Evolutionary conservation across 2,797 vertebrate species (phyloP), one percentile per base, ranked within the genome.

Genomic region (Margarornis squamiger): DNA sequence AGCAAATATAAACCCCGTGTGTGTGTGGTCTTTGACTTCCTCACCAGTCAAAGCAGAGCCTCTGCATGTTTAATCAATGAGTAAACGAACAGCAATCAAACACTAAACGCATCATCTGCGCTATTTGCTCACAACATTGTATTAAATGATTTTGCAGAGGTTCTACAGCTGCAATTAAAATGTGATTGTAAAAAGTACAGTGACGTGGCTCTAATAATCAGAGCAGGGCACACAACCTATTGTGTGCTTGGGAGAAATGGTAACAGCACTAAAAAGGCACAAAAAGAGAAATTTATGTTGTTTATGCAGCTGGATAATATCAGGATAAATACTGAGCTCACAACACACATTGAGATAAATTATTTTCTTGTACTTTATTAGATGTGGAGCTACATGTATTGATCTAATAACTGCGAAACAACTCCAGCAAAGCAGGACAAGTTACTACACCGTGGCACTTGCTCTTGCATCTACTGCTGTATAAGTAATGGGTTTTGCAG

Each of bases 61-160:
- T 87, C 66, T 92, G 90, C 76, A 48, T n/a, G 73, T 93, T 92
- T 93, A 96, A 96, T 95, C 94, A 96, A 94, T 96, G 95, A 92
- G 41, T 70, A 93, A 95, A 93, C 94, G 32, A 90, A 93, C 32
- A 7, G 90, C 94, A 97, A 97, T 96, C 95, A 97, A 94, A 93
- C 5, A 26, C 95, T 95, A 93, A 96, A 92, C 1, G 16, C 96
- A 96, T 95, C 96, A 70, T 63, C 86, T 66, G 59, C 0, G 24
- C 83, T 96, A 95, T 95, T 94, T 97, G 96, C 96, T 96, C 90
- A 94, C 93, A 96, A 95, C 91, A 88, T 82, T 93, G 21, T 93
- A 96, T 93, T 91, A 92, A 96, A 92, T 90, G 92, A 91, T 92
- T 95, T 34, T 81, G 62, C 92, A 84, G 18, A 88, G 92, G 92